A percentile compares a stretch with the other conserved stretches of the same genome.
Evolutionary conservation across 2,113 vertebrate species (phyloP).

Genomic region (Pollimyrus isidori): DNA sequence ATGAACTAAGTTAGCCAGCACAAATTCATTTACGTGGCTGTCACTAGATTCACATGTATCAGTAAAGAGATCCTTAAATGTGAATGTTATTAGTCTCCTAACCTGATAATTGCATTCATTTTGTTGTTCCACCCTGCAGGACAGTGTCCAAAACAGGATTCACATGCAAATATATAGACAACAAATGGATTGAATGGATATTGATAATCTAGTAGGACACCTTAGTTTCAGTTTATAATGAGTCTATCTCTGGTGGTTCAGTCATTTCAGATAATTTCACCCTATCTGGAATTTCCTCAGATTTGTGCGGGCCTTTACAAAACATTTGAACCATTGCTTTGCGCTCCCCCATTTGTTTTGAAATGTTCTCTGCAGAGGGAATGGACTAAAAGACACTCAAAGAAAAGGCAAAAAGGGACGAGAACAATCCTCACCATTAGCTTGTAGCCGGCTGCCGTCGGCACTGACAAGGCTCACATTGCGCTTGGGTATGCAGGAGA

Average conservation of each 20-base stretch:
- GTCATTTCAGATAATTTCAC: neutral
- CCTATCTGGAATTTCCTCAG: neutral
- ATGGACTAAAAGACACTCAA: neutral
- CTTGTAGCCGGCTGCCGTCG: neutral
- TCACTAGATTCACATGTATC: neutral
- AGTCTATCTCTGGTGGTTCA: neutral
- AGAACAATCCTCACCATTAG: neutral
- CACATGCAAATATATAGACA: neutral
- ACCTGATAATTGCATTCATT: neutral
- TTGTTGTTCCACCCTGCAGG: neutral
- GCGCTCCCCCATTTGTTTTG: neutral
- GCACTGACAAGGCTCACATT: neutral
- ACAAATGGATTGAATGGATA: neutral
- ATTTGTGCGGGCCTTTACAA: conserved; percentile 2
- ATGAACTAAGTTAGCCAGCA: neutral
- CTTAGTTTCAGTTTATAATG: neutral
- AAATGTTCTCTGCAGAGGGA: neutral
- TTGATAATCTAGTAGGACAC: neutral
- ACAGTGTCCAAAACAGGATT: neutral
- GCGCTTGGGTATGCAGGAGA: neutral
- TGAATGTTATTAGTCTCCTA: neutral
- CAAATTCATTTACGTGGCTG: neutral
- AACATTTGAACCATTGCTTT: conserved; percentile 4
- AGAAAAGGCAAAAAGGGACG: neutral
- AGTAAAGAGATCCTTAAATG: neutral